Percentiles rank a stretch among this genome's conserved stretches.
Evolutionary conservation across 2,888 invertebrate species (phyloP).

Genomic region (Villa cingulata): DNA sequence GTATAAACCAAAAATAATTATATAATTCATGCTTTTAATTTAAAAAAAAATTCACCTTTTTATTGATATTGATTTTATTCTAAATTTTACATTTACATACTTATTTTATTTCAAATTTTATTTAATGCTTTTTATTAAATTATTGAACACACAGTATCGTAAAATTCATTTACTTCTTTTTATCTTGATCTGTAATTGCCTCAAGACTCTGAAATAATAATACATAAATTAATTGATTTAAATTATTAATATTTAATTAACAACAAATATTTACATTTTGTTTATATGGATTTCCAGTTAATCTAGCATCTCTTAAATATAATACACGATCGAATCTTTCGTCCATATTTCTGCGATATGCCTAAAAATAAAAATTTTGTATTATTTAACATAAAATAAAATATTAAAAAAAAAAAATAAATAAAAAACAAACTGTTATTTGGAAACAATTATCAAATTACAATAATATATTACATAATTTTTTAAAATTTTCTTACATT

Average conservation of each 20-base stretch:
- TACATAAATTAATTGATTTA: not conserved
- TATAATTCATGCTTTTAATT: no score
- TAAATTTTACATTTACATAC: no score
- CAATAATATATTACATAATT: not conserved
- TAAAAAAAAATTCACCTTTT: no score
- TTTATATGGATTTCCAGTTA: slow-evolving; percentile 48
- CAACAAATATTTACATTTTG: slow-evolving; percentile 37
- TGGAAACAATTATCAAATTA: no score
- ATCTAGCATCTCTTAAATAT: slow-evolving; percentile 47
- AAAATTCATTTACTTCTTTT: slow-evolving; percentile 8
- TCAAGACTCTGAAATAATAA: slow-evolving; percentile 40
- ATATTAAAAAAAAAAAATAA: not conserved
- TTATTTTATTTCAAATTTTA: no score
- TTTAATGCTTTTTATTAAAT: no score
- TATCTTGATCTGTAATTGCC: slow-evolving; percentile 40
- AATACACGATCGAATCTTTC: slow-evolving; percentile 40
- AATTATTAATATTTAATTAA: not conserved
- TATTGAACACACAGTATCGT: no score
- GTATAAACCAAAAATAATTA: no score
- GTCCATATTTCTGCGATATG: slow-evolving; percentile 42
- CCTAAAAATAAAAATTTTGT: slow-evolving; percentile 29
- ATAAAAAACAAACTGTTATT: not conserved
- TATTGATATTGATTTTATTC: no score
- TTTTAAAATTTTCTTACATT: slow-evolving; percentile 44
- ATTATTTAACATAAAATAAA: not conserved